Evolutionary conservation across 1,140 invertebrate species (phyloP).

Genomic region (Cydia pomonella): DNA sequence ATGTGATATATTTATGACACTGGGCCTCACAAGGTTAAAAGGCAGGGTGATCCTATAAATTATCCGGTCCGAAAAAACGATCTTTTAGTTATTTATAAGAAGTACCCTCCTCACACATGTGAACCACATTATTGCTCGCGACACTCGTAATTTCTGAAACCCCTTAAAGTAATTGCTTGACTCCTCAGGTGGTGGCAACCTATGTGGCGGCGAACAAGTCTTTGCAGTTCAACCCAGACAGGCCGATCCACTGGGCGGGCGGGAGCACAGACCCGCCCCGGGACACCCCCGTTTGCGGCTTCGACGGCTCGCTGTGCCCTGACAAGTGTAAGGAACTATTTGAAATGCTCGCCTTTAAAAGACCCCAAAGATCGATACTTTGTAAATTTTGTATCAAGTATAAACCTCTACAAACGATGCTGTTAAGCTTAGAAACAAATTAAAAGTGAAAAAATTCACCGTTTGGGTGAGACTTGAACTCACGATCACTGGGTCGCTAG

Average conservation of each 20-base stretch:
- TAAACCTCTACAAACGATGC: no score
- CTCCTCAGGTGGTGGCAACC: constrained; percentile 90
- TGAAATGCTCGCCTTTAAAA: background rate
- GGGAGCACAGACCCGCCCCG: constrained; percentile 86
- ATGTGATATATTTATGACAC: no score
- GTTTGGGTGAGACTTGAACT: no score
- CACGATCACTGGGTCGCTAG: no score
- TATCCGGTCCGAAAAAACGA: background rate
- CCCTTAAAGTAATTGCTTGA: constrained; percentile 19
- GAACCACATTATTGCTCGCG: background rate
- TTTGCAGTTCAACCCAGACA: constrained; percentile 85
- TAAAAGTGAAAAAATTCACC: no score
- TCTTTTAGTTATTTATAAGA: background rate
- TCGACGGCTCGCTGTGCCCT: constrained; percentile 93
- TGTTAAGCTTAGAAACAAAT: no score
- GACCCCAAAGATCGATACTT: no score
- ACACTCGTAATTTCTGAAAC: background rate
- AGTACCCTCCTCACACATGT: background rate
- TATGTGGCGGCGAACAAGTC: constrained; percentile 90
- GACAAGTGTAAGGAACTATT: constrained; percentile 83
- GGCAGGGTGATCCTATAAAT: no score
- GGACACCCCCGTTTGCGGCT: constrained; percentile 95
- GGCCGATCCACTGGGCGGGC: constrained; percentile 94
- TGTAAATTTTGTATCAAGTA: no score
- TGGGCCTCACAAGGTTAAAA: no score